Conservation (phyloP, 2,797 vertebrate species). For the Pangasius djambal region DNA sequence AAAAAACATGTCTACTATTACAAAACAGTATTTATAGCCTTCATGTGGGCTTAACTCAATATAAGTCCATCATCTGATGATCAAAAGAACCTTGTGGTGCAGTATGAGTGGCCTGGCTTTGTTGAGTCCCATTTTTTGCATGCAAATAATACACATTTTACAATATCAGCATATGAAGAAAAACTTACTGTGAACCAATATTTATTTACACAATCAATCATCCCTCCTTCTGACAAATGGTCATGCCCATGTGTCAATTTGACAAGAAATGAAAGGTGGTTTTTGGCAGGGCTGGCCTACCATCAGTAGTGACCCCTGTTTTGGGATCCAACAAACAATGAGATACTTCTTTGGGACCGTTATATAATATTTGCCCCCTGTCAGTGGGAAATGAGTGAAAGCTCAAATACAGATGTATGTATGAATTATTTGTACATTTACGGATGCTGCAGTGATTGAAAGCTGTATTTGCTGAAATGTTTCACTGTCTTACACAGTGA, state of each 20-base stretch:
- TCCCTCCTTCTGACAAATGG: not conserved
- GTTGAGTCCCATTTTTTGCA: not conserved
- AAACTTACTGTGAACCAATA: not conserved
- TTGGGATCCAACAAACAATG: not conserved
- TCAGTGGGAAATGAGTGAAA: not conserved
- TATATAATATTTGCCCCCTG: not conserved
- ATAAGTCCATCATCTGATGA: not conserved
- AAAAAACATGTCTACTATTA: not conserved
- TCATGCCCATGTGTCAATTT: not conserved
- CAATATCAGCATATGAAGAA: not conserved
- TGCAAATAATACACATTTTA: not conserved
- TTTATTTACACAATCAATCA: not conserved
- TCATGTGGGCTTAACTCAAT: not conserved
- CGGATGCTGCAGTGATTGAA: not conserved
- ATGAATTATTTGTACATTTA: not conserved
- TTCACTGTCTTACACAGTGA: not conserved
- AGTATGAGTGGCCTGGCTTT: not conserved
- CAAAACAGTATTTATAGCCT: not conserved
- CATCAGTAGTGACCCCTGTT: not conserved
- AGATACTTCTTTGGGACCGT: not conserved
- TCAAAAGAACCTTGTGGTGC: not conserved
- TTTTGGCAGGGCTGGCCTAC: not conserved
- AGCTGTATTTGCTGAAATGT: not conserved
- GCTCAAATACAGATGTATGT: not conserved
- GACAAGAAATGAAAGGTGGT: not conserved